Evolutionary conservation across 2,888 invertebrate genomes (phyloP).

Genomic region (Sphinx pinastri): DNA sequence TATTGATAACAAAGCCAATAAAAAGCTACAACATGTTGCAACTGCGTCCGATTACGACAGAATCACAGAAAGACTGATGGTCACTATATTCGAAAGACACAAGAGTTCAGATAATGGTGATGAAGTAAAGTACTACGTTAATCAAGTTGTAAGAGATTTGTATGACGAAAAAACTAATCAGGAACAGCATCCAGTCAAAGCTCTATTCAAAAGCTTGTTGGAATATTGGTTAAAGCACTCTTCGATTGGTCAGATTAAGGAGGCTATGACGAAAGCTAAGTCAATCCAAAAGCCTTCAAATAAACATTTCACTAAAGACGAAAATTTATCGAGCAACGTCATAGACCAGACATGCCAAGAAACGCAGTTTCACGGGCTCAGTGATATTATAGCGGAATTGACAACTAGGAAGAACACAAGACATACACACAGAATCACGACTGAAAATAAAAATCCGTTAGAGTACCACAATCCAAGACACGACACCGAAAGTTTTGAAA

Average conservation of each 20-base stretch:
- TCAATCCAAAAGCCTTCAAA: conserved; percentile 58
- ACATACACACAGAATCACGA: conserved; percentile 33
- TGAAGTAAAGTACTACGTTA: conserved; percentile 53
- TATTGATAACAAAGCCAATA: conserved; percentile 41
- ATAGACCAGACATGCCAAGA: conserved; percentile 51
- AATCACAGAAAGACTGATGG: conserved; percentile 63
- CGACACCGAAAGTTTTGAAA: conserved; percentile 56
- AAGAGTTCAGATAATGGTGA: conserved; percentile 34
- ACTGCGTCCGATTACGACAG: conserved; percentile 54
- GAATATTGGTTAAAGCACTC: conserved; percentile 71
- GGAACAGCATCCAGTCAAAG: conserved; percentile 59
- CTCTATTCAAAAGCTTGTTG: conserved; percentile 62
- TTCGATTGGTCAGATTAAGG: conserved; percentile 44
- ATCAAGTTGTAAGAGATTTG: conserved; percentile 61
- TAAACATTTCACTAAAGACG: conserved; percentile 58
- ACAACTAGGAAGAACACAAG: conserved; percentile 34
- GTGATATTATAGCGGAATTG: conserved; percentile 39
- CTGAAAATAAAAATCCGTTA: conserved; percentile 29
- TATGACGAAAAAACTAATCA: conserved; percentile 53
- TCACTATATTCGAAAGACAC: conserved; percentile 53
- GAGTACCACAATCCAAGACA: conserved; percentile 39
- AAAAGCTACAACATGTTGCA: conserved; percentile 49
- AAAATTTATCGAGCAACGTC: conserved; percentile 54
- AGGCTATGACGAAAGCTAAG: conserved; percentile 50
- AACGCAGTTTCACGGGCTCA: conserved; percentile 57